These are phyloP conservation scores for Dermochelys coriacea DNA, from an alignment of 2,797 vertebrate species.

Conservation along the genomic window DNA sequence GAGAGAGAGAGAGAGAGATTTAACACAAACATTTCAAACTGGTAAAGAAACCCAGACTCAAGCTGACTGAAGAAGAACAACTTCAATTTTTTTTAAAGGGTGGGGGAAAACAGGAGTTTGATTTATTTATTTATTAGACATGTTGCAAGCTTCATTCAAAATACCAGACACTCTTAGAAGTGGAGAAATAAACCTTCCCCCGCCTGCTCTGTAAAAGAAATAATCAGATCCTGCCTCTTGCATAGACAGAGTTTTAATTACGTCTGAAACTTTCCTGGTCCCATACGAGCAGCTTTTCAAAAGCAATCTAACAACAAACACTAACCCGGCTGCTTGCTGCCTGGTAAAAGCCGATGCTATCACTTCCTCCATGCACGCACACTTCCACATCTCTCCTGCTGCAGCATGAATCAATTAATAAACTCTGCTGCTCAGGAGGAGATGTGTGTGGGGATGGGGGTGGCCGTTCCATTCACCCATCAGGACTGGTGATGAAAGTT, in stretches of 20 bases:
- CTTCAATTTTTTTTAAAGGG: not conserved
- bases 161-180: not conserved
- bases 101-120: not conserved
- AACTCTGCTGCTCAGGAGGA: fast-evolving
- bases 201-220: constrained; percentile 38
- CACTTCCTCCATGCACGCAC: not conserved
- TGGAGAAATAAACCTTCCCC: constrained; percentile 59
- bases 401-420: not conserved
- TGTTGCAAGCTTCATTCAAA: constrained; percentile 36
- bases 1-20: not conserved
- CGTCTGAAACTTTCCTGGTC: constrained; percentile 61
- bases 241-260: constrained; percentile 74
- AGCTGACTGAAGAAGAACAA: not conserved
- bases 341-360: constrained; percentile 66
- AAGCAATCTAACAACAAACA: constrained; percentile 77
- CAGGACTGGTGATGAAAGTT: fast-evolving
- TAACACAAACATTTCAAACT: not conserved
- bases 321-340: constrained; percentile 53
- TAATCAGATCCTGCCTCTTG: constrained; percentile 69
- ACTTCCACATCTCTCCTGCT: not conserved
- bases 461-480: not conserved
- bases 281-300: constrained; percentile 67
- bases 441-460: fast-evolving
- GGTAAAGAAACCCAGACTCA: not conserved
- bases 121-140: constrained; percentile 21